Conservation (phyloP, 2,888 invertebrate genomes). For the Noctua janthe region DNA sequence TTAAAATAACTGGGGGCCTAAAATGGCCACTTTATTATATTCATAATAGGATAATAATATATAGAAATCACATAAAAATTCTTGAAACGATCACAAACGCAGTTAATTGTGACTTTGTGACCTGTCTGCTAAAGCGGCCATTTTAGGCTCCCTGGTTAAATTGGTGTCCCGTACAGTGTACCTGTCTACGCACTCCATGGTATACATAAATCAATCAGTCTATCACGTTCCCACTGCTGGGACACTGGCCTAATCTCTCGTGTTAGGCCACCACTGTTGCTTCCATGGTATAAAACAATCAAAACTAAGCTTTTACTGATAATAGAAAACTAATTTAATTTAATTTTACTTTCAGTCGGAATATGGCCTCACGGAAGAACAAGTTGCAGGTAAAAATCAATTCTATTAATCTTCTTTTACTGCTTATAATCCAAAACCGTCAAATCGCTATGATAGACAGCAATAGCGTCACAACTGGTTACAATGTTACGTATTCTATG, state of each 20-base stretch:
- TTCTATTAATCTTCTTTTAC: not conserved
- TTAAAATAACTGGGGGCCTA: too few species aligned
- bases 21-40: too few species aligned
- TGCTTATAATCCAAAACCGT: not conserved
- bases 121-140: too few species aligned
- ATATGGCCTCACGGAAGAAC: conserved; percentile 96
- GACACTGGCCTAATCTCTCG: not conserved
- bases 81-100: too few species aligned
- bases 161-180: not conserved
- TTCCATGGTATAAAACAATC: not conserved
- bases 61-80: too few species aligned
- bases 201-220: not conserved
- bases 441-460: too few species aligned
- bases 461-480: too few species aligned
- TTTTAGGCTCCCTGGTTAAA: not conserved
- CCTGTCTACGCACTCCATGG: not conserved
- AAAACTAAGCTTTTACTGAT: not conserved
- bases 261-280: not conserved
- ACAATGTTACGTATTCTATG: too few species aligned
- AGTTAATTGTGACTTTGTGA: too few species aligned
- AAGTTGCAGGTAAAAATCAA: conserved; percentile 93
- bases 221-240: not conserved
- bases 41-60: too few species aligned
- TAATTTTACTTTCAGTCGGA: conserved; percentile 92
- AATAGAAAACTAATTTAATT: conserved; percentile 17